phyloP scores from a whole-genome alignment of 2,797 vertebrate genomes.

The Pangasius larnaudii region DNA sequence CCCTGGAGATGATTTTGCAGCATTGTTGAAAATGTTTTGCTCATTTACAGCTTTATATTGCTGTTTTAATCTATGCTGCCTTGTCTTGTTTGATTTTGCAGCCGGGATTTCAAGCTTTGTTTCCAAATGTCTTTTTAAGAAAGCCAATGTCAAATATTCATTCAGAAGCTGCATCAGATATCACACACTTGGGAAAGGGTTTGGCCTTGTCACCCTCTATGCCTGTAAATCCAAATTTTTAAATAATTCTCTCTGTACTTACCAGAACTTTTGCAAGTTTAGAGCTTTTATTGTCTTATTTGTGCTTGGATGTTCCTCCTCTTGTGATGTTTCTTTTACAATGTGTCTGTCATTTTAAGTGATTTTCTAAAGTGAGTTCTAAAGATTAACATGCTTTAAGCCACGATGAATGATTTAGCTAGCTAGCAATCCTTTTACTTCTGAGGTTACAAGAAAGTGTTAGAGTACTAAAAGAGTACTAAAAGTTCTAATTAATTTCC shows the following conservation, averaged over 20 bases:
- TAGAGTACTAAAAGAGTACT: no score
- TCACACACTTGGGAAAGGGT: background rate
- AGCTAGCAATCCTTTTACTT: background rate
- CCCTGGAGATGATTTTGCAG: background rate
- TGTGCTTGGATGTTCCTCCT: background rate
- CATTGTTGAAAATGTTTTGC: background rate
- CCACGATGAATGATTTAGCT: background rate
- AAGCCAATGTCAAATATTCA: background rate
- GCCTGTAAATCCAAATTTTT: background rate
- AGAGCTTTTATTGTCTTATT: background rate
- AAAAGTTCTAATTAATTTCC: no score
- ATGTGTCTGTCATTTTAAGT: background rate
- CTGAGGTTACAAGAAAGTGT: no score
- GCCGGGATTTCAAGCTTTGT: background rate
- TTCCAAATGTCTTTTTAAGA: background rate
- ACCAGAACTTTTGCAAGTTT: background rate
- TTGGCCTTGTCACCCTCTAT: background rate
- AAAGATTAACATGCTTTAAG: no score
- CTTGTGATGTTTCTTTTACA: background rate
- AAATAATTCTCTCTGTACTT: background rate
- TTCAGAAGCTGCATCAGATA: background rate
- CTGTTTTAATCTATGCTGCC: background rate
- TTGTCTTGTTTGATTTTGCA: background rate
- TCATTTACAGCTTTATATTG: background rate
- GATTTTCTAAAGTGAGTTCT: background rate